Conservation (phyloP, 2,888 invertebrate genomes). For the Patella pellucida region DNA sequence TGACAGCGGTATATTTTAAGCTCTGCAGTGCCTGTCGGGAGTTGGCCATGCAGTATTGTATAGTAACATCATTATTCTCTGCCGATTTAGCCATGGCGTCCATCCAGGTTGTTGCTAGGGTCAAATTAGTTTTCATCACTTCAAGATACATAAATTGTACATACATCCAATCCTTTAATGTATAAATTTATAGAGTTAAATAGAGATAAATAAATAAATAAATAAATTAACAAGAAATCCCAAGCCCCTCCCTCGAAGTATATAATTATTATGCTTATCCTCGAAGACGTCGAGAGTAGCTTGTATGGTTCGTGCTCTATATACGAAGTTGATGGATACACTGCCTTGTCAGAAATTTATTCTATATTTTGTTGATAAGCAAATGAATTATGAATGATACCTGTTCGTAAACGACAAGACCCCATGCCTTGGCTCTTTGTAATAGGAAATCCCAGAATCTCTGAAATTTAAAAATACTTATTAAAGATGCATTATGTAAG, state of each 20-base stretch:
- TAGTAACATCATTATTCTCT: conserved; percentile 41
- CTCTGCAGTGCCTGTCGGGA: conserved; percentile 56
- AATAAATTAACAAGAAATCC: too few relatives aligned
- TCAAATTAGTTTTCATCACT: conserved; percentile 43
- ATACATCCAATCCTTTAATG: conserved; percentile 61
- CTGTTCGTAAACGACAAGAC: conserved; percentile 57
- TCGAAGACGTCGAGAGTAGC: too few relatives aligned
- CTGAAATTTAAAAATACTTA: conserved; percentile 33
- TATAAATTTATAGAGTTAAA: too few relatives aligned
- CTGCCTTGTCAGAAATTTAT: background rate
- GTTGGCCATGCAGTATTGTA: conserved; percentile 67
- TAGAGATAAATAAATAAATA: too few relatives aligned
- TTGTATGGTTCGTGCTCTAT: background rate
- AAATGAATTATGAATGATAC: conserved; percentile 24
- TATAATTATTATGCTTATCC: too few relatives aligned
- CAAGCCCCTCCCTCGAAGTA: too few relatives aligned
- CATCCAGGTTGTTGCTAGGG: conserved; percentile 58
- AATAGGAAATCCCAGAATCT: conserved; percentile 58
- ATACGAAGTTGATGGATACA: too few relatives aligned
- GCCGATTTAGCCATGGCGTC: conserved; percentile 62
- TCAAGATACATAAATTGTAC: conserved; percentile 55
- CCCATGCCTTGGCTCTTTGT: conserved; percentile 47
- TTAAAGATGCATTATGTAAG: too few relatives aligned
- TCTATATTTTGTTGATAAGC: background rate
- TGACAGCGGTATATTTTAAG: conserved; percentile 54